Evolutionary conservation across 2,888 invertebrate species (phyloP), one percentile per base, ranked within the genome.

Genomic region (Malthinus seriepunctatus): DNA sequence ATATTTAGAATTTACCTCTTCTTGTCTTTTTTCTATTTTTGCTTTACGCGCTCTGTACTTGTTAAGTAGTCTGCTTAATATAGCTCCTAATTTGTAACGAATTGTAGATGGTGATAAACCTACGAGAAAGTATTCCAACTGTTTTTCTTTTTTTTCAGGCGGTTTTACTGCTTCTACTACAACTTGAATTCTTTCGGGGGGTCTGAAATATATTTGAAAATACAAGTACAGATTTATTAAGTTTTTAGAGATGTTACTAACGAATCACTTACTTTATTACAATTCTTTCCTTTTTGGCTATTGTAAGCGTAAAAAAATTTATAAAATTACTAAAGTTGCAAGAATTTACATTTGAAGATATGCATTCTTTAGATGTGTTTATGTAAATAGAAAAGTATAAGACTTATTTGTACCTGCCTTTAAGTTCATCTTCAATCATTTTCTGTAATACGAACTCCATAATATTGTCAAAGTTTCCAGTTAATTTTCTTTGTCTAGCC

Each of bases 401-500:
- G 3, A 23, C 2, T 23, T 23, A 23, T 23, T 23, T 23, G 15
- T 76, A 87, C 87, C 84, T 83, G 76, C 82, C 82, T 69, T 79
- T 79, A 44, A 81, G 67, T 51, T 83, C 81, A 51, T 83, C 85
- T 71, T 84, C 83, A 8, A 82, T 78, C 69, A 89, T 81, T 72
- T 84, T 84, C 49, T 81, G 77, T 56, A 85, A 77, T 3, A 89
- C 85, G 69, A 84, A 81, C 31, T 79, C 77, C 12, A 86, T 77
- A 66, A 84, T 82, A 8, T 79, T 74, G 31, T 78, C 75, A 71
- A 88, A 89, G 0, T 80, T 80, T 10, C 80, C 75, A 0, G 83
- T 82, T 10, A 90, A 78, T 69, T 84, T 83, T 67, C 86, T 82
- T 70, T 89, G 86, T 1, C 89, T 83, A 51, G 89, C 78, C 0